Base-by-base conservation (phyloP, 2,113 vertebrate species). In the Eupsittula cactorum region DNA sequence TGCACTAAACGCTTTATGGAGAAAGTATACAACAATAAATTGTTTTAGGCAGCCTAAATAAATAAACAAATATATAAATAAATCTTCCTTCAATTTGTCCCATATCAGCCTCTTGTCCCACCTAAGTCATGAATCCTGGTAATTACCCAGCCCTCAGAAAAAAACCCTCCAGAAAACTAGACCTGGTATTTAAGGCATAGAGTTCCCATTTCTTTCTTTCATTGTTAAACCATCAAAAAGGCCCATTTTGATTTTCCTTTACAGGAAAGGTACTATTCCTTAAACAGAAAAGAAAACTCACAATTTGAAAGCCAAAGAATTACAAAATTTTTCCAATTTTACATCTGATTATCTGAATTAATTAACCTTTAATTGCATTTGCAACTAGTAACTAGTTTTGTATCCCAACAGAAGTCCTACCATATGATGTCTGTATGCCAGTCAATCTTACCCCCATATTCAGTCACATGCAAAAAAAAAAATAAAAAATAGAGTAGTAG, bases 361-460 rank as follows among this genome's bases (percentile, higher is more conserved):
- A 94, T 94, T 95, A 96, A 91, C 80, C 73, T 95, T 95, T 92
- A 96, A 92, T 77, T 68, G 42, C 23, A 88, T 75, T 94, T 93
- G 83, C 80, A 81, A 60, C 62, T 71, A 86, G 84, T 93, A 93
- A 78, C 46, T 82, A 64, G 57, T 71, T 92, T 57, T 87, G 44
- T 65, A 84, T 78, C 74, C 81, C 52, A 89, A 79, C 83, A 95
- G 86, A 96, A 97, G 94, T 76, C 47, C 65, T n/a, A 82, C 91
- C 91, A 91, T 95, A 93, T 93, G 92, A 95, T 44, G 74, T 84
- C 81, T 94, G 52, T 79, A 80, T 25, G 42, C 39, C 44, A 95
- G 50, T 91, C 62, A 88, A 93, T 70, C 76, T 90, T 59, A 82
- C 60, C 69, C 62, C 55, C 60, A 73, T 86, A 92, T 27, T 86